These are phyloP conservation scores for Motacilla tschutschensis DNA, from an alignment of 2,113 vertebrate genomes.

Conservation along the genomic window DNA sequence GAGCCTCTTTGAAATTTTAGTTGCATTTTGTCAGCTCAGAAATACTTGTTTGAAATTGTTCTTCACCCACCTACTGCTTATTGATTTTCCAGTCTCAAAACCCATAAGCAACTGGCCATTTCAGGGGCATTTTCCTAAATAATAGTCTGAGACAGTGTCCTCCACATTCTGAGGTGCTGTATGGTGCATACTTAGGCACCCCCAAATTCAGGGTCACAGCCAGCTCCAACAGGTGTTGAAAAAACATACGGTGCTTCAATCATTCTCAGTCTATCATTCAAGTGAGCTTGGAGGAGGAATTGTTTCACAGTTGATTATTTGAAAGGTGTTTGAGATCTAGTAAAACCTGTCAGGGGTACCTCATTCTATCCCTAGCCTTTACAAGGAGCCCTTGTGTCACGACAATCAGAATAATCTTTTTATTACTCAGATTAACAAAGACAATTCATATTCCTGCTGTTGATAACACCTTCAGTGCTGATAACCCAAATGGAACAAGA, in stretches of 20 bases:
- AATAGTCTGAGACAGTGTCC: not conserved
- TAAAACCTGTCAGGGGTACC: not conserved
- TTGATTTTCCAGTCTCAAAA: not conserved
- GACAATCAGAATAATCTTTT: not conserved
- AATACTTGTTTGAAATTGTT: not conserved
- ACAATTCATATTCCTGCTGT: not conserved
- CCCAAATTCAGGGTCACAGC: not conserved
- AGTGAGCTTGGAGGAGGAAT: not conserved
- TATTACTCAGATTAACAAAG: not conserved
- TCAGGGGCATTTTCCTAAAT: not conserved
- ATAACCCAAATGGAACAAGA: not conserved
- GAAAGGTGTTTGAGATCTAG: not conserved
- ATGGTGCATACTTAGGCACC: accelerated
- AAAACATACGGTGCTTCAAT: accelerated
- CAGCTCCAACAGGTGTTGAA: not conserved
- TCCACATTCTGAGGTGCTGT: not conserved
- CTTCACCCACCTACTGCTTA: not conserved
- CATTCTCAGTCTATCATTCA: not conserved
- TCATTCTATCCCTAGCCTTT: not conserved
- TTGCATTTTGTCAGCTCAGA: not conserved
- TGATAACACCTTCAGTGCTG: not conserved
- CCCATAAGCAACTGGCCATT: not conserved
- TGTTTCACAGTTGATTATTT: not conserved
- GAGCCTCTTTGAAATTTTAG: not conserved
- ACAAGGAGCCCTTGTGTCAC: not conserved